Evolutionary conservation across 2,888 invertebrate species (phyloP), one percentile per base, ranked within the genome.

Genomic region (Amphipoea lucens): DNA sequence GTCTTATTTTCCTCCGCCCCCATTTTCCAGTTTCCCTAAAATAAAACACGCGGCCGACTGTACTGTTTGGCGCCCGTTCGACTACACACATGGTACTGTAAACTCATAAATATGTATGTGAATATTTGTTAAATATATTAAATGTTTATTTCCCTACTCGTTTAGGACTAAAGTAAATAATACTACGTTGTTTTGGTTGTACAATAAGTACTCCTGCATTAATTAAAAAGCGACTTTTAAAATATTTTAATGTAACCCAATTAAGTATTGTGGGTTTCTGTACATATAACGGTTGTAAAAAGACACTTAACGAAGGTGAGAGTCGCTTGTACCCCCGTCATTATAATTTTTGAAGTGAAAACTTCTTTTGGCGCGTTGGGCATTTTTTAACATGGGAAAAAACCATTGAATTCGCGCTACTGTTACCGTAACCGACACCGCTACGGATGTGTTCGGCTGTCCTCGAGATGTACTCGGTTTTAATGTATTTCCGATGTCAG

Each of bases 121-220:
- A 79, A 84, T 88, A 84, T 81, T 87, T 87, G 87, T 87, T 83
- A 86, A 88, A 87, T 87, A 84, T 85, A 87, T 87, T 74, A 71
- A 76, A 87, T 77, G 80, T 80, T 77, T 87, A 87, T 85, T 84
- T 84, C 74, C 86, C 45, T 83, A 83, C 74, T 78, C 83, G 72
- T 86, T 83, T 40, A 74, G 65, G 67, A 29, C 48, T 2, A 36
- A 74, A 67, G 67, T 62, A 74, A 74, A 86, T 76, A 76, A 71
- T 81, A 70, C 57, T 66, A 60, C 40, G 17, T 17, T 74, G 68
- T 69, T 74, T 63, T 69, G 60, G 20, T 65, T 73, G 4, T 54
- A 40, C 14, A 68, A 20, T 57, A 14, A 29, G 14, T 4, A 62
- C 12, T 17, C 12, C 20, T 63, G 48, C 45, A 48, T 67, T 40